Evolutionary conservation across 2,888 invertebrate species (phyloP), one percentile per base, ranked within the genome.

Genomic region (Cerastis leucographa): DNA sequence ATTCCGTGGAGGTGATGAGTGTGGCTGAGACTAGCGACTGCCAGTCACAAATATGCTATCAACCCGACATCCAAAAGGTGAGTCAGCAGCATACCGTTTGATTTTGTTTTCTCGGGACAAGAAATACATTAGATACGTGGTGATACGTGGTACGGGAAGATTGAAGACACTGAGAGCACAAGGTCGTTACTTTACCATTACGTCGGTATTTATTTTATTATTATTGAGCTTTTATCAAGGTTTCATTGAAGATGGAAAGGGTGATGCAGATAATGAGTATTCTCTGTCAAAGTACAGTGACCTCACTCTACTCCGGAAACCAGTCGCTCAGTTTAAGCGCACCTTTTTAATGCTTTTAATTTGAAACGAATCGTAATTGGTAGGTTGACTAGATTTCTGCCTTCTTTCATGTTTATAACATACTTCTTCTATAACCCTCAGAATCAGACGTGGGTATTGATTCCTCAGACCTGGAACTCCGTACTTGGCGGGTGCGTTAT

Each of bases 401-500:
- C 6, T 56, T 56, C 25, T 56, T 56, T 56, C 25, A 25, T 56
- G 17, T 59, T 59, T 17, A 1, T 42, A 49, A 40, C 14, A 17
- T 49, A 7, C 0, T 14, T 29, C 1, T 59, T 62, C 62, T 62
- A 12, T 62, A 42, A 70, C 19, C 68, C 49, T 3, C 87, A 96
- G 96, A 88, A 92, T 14, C 81, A 90, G 4, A 86, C 85, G 0
- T 96, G 94, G 95, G 93, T 93, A 91, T 56, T 92, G 35, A 91
- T 96, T 0, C 96, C 96, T 0, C 85, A 92, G 0, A 87, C 84
- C 49, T 83, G 92, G 0, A 94, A 87, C 67, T 89, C 93, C 0
- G 90, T 94, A 4, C 92, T 90, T 0, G 94, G 94, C n/a, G 90
- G 93, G 0, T 96, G 96, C 78, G 93, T 94, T 0, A 91, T 96